Base-by-base conservation (phyloP, 2,797 vertebrate species). In the Clarias platycephalus region DNA sequence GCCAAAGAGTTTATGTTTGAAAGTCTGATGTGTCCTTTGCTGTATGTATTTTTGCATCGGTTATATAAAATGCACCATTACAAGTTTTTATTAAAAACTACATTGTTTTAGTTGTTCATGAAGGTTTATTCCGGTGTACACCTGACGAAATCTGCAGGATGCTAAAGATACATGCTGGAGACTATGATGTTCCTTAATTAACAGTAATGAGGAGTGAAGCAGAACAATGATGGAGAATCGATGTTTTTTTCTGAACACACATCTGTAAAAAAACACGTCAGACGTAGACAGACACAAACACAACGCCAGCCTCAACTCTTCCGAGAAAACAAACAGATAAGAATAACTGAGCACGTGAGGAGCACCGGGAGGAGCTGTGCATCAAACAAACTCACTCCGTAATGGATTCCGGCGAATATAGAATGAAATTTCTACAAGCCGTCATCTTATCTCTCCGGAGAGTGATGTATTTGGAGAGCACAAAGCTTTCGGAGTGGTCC, bases 1-100 rank as follows among this genome's bases (percentile, higher is more conserved):
- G 93, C 95, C 95, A 95, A 95, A 95, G 95, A 95, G 88, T 70
- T 76, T 83, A 49, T 72, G 71, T 84, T 88, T 77, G 78, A 80
- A 80, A 76, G 44, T 72, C 81, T 79, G 22, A 86, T 81, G 83
- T 85, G 78, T 82, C 83, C 40, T 85, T 84, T 83, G 77, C 67
- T 87, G 83, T 88, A 84, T 34, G 31, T 84, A 31, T 76, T 82
- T 84, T 85, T 89, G 86, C 80, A 83, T 87, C 88, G 86, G 87
- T 79, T 84, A 87, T 83, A 88, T 84, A 31, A 76, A 83, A 87
- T 85, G 76, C 84, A 34, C 40, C 70, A 75, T 85, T 87, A 85
- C 22, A 81, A 20, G 34, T 87, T 88, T 89, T 88, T 86, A 83
- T 72, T 66, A 85, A 88, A 86, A 85, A 83, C 20, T 0, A 22